These are phyloP conservation scores for Caenorhabditis sp. DNA, from an alignment of 2,888 invertebrate species.

Conservation along the genomic window DNA sequence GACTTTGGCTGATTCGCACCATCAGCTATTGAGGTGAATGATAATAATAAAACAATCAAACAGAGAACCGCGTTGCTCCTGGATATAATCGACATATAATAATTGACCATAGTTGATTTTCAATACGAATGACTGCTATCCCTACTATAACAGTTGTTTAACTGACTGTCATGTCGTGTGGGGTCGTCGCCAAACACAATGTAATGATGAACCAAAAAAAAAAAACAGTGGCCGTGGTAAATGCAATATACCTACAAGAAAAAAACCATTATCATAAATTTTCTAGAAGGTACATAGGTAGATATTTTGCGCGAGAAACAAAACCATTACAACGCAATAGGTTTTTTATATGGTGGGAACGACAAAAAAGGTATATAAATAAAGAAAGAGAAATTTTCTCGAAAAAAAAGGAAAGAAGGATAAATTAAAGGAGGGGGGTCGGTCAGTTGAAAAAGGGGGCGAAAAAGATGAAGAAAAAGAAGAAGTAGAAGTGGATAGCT, in stretches of 20 bases:
- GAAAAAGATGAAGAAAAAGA: slow-evolving; percentile 12
- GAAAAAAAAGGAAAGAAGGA: not conserved
- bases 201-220: not conserved
- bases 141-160: not conserved
- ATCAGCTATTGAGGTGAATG: not conserved
- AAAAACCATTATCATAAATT: not conserved
- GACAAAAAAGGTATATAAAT: slow-evolving; percentile 5
- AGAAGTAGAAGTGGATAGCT: slow-evolving; percentile 21
- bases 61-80: not conserved
- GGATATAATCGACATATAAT: not conserved
- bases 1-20: slow-evolving; percentile 1
- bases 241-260: not conserved
- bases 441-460: slow-evolving; percentile 3
- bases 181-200: not conserved
- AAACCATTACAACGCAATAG: not conserved
- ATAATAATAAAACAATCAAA: not conserved
- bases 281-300: too few relatives aligned
- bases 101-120: not conserved
- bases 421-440: not conserved
- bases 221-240: not conserved
- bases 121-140: not conserved
- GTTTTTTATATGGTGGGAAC: slow-evolving; percentile 5
- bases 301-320: not conserved
- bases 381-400: slow-evolving; percentile 1
- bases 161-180: slow-evolving; percentile 1